Evolutionary conservation across 2,113 vertebrate genomes (phyloP).

Genomic region (Serranochromis macrocephalus): DNA sequence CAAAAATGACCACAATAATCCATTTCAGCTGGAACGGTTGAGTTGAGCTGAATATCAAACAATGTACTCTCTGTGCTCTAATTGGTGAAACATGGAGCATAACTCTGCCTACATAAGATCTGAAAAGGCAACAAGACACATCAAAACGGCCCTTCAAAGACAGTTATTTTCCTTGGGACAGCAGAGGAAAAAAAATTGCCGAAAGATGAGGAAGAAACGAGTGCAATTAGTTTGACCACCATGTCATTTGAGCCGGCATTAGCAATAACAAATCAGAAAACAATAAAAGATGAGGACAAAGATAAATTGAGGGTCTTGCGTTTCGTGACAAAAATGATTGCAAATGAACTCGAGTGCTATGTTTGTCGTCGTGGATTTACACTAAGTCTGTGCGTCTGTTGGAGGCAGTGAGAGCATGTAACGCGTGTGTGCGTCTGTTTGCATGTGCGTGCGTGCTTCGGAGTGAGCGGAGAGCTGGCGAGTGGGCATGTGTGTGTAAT

Average conservation of each 20-base stretch:
- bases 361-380: background rate
- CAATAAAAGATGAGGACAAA: constrained; percentile 38
- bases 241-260: constrained; percentile 44
- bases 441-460: background rate
- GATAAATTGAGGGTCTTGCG: constrained; percentile 28
- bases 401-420: background rate
- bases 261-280: constrained; percentile 61
- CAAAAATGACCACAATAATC: constrained; percentile 35
- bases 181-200: background rate
- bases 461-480: background rate
- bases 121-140: constrained; percentile 37
- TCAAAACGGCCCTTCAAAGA: constrained; percentile 51
- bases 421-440: background rate
- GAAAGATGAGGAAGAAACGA: constrained; percentile 27
- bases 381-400: background rate
- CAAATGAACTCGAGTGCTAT: background rate
- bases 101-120: constrained; percentile 44
- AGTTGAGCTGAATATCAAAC: constrained; percentile 29
- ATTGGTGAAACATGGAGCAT: constrained; percentile 52
- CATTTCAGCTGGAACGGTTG: constrained; percentile 34
- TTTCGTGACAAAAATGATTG: constrained; percentile 15
- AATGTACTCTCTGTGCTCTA: constrained; percentile 49
- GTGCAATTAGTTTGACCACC: constrained; percentile 49
- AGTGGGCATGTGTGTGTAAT: constrained; percentile 59
- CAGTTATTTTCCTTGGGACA: constrained; percentile 13